Percentiles rank a stretch among this genome's conserved stretches.
These are phyloP conservation scores for Alcedo atthis DNA, from an alignment of 2,797 vertebrate genomes.

Conservation along the genomic window DNA sequence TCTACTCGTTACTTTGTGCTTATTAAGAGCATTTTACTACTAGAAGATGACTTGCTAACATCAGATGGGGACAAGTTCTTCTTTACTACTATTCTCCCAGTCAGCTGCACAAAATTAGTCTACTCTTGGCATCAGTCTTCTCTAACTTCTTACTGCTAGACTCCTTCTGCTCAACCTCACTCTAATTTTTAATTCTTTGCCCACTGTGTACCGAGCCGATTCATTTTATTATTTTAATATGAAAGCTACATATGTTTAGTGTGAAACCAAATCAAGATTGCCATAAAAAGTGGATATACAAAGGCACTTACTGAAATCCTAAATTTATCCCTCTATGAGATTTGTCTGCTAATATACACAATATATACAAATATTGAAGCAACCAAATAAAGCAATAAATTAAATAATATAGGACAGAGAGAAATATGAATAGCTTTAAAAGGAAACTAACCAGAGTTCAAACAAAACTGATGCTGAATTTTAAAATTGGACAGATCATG, in stretches of 20 bases:
- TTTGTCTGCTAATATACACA: not conserved
- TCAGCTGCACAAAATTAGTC: not conserved
- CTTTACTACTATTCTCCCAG: not conserved
- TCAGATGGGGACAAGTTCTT: not conserved
- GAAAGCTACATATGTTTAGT: not conserved
- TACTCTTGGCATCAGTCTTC: not conserved
- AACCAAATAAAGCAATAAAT: not conserved
- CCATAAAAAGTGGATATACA: not conserved
- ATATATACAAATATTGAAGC: not conserved
- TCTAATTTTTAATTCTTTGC: not conserved
- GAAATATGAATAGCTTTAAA: constrained; percentile 8
- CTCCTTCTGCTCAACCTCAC: not conserved
- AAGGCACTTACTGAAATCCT: not conserved
- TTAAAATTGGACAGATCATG: constrained; percentile 41
- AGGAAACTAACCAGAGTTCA: not conserved
- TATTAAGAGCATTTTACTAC: not conserved
- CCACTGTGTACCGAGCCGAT: not conserved
- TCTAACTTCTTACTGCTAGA: not conserved
- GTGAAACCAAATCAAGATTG: not conserved
- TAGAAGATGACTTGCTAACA: not conserved
- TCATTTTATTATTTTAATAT: not conserved
- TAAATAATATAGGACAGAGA: not conserved
- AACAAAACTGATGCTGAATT: constrained; percentile 29
- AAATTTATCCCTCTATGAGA: not conserved
- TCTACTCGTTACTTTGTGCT: not conserved